A percentile compares a stretch with the other conserved stretches of the same genome.
These are phyloP conservation scores for Brotula barbata DNA, from an alignment of 2,797 vertebrate genomes.

Conservation along the genomic window DNA sequence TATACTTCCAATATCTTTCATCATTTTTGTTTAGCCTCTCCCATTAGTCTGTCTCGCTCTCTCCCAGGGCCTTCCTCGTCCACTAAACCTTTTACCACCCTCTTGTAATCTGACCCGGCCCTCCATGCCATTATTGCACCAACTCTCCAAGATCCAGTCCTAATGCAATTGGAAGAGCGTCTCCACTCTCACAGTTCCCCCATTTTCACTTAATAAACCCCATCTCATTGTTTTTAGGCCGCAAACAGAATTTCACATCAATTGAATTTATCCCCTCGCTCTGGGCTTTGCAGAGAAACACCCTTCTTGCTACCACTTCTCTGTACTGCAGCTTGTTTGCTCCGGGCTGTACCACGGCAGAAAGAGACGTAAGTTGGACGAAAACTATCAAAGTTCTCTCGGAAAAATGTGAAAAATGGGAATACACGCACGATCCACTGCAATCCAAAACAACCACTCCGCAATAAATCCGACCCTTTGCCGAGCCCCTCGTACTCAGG, in stretches of 20 bases:
- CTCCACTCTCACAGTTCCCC: slow-evolving; percentile 69
- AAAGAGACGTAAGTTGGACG: background rate
- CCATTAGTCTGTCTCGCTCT: slow-evolving; percentile 40
- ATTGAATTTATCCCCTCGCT: slow-evolving; percentile 65
- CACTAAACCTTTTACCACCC: slow-evolving; percentile 67
- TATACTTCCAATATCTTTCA: slow-evolving; percentile 54
- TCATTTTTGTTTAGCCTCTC: slow-evolving; percentile 57
- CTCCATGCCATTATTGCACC: slow-evolving; percentile 72
- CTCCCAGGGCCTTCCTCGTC: slow-evolving; percentile 50
- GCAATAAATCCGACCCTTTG: too few relatives aligned
- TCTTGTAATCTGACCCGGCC: slow-evolving; percentile 65
- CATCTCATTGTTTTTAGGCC: slow-evolving; percentile 73
- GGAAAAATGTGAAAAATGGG: background rate
- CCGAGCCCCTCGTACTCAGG: too few relatives aligned
- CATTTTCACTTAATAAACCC: slow-evolving; percentile 78
- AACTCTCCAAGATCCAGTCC: slow-evolving; percentile 67
- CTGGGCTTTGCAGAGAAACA: slow-evolving; percentile 46
- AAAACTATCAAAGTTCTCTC: background rate
- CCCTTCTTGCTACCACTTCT: slow-evolving; percentile 24
- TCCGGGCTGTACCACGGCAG: slow-evolving; percentile 16
- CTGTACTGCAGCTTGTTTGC: slow-evolving; percentile 26
- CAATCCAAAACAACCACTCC: too few relatives aligned
- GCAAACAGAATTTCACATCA: slow-evolving; percentile 72
- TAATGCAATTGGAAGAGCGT: slow-evolving; percentile 76
- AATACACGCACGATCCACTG: too few relatives aligned